phyloP scores from a whole-genome alignment of 2,888 invertebrate species.

The Isotomurus palustris region DNA sequence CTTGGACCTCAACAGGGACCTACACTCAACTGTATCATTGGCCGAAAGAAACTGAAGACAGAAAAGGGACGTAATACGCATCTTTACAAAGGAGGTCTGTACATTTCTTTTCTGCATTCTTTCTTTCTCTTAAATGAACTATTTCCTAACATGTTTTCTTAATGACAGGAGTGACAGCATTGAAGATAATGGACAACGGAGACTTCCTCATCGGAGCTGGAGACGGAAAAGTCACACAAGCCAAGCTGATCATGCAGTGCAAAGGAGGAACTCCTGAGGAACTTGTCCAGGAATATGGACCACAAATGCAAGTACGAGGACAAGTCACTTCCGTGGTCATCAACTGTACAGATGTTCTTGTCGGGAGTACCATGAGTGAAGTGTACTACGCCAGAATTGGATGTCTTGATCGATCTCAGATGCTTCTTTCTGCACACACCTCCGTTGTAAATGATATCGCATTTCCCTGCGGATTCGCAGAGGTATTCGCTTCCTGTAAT shows the following conservation, averaged over 20 bases:
- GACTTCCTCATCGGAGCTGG: constrained; percentile 70
- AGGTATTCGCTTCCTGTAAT: constrained; percentile 79
- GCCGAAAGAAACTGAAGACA: constrained; percentile 24
- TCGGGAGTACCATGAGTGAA: constrained; percentile 73
- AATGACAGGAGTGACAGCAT: constrained; percentile 36
- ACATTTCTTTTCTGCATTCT: too few species aligned
- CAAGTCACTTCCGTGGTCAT: constrained; percentile 70
- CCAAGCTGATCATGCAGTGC: constrained; percentile 24
- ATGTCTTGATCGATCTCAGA: constrained; percentile 60
- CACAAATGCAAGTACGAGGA: constrained; percentile 50
- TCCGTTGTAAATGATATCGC: constrained; percentile 72
- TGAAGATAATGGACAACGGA: constrained; percentile 32
- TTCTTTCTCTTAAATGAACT: too few species aligned
- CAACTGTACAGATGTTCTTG: constrained; percentile 61
- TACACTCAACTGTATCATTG: constrained; percentile 28
- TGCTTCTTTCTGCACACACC: constrained; percentile 66
- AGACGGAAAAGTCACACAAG: constrained; percentile 71
- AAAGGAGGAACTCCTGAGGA: constrained; percentile 25
- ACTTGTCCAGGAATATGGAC: constrained; percentile 35
- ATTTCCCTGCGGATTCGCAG: constrained; percentile 59
- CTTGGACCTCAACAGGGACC: constrained; percentile 38
- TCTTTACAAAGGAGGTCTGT: constrained; percentile 38
- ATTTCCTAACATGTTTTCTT: background rate
- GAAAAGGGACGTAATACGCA: constrained; percentile 42
- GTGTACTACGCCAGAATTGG: constrained; percentile 69